Percentiles rank a stretch among this genome's conserved stretches.
Conservation (phyloP, 2,888 invertebrate species). For the Leptinotarsa haldemani region DNA sequence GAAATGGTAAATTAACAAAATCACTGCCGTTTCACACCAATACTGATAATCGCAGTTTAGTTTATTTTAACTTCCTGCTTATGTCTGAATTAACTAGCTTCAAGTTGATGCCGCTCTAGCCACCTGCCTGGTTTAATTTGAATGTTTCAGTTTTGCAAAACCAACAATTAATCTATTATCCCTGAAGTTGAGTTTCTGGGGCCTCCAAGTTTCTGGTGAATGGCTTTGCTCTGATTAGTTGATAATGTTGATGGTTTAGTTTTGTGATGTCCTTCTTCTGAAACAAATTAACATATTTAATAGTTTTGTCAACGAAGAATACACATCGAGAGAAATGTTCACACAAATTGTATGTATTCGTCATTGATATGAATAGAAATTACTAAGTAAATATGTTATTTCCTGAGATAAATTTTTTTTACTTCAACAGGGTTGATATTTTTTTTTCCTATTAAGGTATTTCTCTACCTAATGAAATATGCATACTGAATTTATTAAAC, state of each 20-base stretch:
- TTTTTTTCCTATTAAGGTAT: too few relatives aligned
- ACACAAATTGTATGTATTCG: not conserved
- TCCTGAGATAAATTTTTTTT: too few relatives aligned
- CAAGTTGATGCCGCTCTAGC: not conserved
- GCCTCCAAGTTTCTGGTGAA: conserved; percentile 11
- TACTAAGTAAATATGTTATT: too few relatives aligned
- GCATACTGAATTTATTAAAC: too few relatives aligned
- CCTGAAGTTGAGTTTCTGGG: not conserved
- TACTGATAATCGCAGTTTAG: conserved; percentile 28
- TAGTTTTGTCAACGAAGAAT: not conserved
- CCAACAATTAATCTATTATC: not conserved
- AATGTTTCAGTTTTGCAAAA: conserved; percentile 12
- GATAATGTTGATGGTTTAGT: not conserved
- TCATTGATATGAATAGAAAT: too few relatives aligned
- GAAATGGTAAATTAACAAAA: conserved; percentile 6
- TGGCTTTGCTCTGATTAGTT: not conserved
- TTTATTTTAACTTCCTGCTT: conserved; percentile 34
- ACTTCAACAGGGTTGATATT: too few relatives aligned
- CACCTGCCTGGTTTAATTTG: not conserved
- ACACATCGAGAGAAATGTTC: not conserved
- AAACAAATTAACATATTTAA: not conserved
- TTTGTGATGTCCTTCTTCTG: conserved; percentile 13
- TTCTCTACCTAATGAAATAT: too few relatives aligned
- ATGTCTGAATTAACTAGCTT: conserved; percentile 18
- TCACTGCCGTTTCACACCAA: not conserved